A percentile compares a stretch with the other conserved stretches of the same genome.
Evolutionary conservation across 2,113 vertebrate species (phyloP).

Genomic region (Alectura lathami): DNA sequence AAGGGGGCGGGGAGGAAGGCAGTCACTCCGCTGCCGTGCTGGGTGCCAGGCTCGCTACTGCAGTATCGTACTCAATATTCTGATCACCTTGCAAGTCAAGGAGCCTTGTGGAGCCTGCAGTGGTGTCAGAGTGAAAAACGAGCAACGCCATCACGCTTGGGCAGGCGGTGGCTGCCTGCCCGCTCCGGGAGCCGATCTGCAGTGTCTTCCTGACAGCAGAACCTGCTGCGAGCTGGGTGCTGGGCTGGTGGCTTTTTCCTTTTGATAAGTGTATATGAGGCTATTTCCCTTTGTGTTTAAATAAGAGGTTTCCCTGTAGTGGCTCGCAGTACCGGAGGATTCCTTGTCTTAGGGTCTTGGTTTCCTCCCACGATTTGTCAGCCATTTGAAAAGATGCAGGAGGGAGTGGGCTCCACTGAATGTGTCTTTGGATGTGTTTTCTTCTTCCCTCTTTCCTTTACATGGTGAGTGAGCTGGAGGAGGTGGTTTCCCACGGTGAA

Average conservation of each 20-base stretch:
- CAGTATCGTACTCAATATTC: constrained; percentile 70
- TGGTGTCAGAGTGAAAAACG: constrained; percentile 77
- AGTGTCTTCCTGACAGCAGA: constrained; percentile 23
- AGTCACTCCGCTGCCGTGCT: background rate
- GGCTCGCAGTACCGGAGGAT: background rate
- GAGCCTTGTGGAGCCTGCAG: constrained; percentile 66
- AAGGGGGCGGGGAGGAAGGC: constrained; percentile 1
- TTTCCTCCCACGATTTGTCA: background rate
- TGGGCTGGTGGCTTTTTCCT: background rate
- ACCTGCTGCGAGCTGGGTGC: background rate
- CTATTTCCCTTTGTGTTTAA: background rate
- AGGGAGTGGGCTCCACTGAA: background rate
- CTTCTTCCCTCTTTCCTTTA: background rate
- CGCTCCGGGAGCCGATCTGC: constrained; percentile 35
- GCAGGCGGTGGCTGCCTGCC: constrained; percentile 58
- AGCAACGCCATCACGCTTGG: constrained; percentile 48
- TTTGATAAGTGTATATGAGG: background rate
- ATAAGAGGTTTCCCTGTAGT: background rate
- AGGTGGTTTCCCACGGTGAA: background rate
- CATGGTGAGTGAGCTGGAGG: background rate
- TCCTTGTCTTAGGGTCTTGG: background rate
- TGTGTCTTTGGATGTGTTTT: background rate
- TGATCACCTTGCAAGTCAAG: constrained; percentile 68
- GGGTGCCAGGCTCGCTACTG: constrained; percentile 54
- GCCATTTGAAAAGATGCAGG: background rate